Conservation (phyloP, 2,888 invertebrate genomes). For the Metopia argyrocephala region DNA sequence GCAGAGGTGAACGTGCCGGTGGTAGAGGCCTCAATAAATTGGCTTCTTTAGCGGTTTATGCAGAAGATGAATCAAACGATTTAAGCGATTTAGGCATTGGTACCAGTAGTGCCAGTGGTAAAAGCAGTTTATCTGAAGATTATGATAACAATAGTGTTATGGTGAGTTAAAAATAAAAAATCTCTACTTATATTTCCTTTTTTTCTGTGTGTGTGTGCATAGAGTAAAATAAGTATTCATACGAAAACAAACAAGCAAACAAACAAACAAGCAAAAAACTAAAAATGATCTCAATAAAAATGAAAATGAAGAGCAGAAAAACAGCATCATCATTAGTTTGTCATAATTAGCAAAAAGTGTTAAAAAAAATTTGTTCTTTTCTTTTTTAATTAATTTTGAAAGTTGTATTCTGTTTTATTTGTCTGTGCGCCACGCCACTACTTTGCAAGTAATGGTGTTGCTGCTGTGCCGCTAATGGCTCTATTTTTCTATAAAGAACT, state of each 20-base stretch:
- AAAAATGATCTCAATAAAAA: neutral
- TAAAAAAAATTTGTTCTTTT: constrained; percentile 29
- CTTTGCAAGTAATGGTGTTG: neutral
- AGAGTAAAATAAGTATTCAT: neutral
- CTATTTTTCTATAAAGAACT: constrained; percentile 44
- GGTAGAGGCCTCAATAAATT: constrained; percentile 80
- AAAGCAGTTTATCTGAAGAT: constrained; percentile 83
- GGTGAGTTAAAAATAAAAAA: constrained; percentile 78
- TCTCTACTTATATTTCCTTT: constrained; percentile 58
- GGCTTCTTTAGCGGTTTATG: constrained; percentile 84
- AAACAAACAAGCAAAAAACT: neutral
- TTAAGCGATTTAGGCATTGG: constrained; percentile 90
- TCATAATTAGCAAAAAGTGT: constrained; percentile 28
- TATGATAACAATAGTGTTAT: constrained; percentile 83
- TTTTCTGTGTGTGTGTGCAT: constrained; percentile 16
- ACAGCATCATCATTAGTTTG: too few species aligned
- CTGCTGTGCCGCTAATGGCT: constrained; percentile 6
- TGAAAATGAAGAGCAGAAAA: neutral
- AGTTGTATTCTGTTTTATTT: constrained; percentile 63
- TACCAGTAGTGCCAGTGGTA: constrained; percentile 82
- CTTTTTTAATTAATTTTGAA: constrained; percentile 67
- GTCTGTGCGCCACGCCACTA: too few species aligned
- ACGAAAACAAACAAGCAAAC: neutral
- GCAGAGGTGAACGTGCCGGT: constrained; percentile 78
- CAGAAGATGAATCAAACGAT: constrained; percentile 90